phyloP scores from a whole-genome alignment of 2,113 vertebrate species.

The Centropristis striata region DNA sequence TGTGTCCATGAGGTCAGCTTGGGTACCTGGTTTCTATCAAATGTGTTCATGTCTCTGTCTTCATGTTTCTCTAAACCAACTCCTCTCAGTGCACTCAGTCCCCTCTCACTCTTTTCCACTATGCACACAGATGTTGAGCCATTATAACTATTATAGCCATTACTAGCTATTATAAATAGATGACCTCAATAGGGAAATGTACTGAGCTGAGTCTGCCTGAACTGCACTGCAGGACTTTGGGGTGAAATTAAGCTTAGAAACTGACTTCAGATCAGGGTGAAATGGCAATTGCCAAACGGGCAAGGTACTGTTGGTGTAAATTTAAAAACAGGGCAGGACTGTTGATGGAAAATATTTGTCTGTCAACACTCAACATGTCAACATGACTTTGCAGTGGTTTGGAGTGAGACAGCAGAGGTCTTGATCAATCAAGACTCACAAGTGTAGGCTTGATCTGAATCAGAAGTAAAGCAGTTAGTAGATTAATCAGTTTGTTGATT shows the following conservation, averaged over 20 bases:
- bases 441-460: neutral
- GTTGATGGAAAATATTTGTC: constrained; percentile 3
- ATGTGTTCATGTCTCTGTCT: neutral
- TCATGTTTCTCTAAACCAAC: constrained; percentile 4
- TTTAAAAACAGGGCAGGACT: neutral
- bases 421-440: neutral
- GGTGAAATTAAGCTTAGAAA: constrained; percentile 14
- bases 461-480: neutral
- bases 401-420: neutral
- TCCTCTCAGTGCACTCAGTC: constrained; percentile 11
- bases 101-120: constrained; percentile 3
- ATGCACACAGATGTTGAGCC: constrained; percentile 30
- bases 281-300: too few species aligned
- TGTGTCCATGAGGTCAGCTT: neutral
- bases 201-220: constrained; percentile 26
- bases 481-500: neutral
- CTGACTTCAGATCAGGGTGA: constrained; percentile 25
- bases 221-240: constrained; percentile 3
- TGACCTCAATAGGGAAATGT: constrained; percentile 45
- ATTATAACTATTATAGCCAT: constrained; percentile 59
- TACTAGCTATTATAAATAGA: constrained; percentile 61
- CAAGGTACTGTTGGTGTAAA: neutral
- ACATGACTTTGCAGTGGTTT: neutral
- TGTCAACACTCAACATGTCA: neutral
- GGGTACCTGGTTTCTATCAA: neutral